A percentile compares a stretch with the other conserved stretches of the same genome.
phyloP scores from a whole-genome alignment of 2,888 invertebrate species.

The Bellardia bayeri region DNA sequence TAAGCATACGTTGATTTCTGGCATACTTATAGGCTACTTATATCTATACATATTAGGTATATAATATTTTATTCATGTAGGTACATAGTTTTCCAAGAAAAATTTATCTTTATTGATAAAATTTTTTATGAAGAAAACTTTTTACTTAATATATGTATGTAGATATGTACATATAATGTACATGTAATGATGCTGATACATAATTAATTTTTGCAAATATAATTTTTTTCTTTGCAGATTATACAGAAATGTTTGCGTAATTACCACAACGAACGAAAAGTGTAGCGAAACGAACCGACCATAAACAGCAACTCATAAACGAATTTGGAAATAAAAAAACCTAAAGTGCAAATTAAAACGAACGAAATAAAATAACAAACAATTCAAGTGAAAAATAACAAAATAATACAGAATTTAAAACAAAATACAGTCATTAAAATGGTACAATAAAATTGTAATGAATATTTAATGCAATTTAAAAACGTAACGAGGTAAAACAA shows the following conservation, averaged over 20 bases:
- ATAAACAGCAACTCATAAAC: constrained; percentile 6
- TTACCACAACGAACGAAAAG: constrained; percentile 6
- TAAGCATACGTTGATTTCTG: too few relatives aligned
- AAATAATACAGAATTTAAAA: neutral
- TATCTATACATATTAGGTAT: too few relatives aligned
- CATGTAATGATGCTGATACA: neutral
- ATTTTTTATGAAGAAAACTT: neutral
- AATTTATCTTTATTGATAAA: too few relatives aligned
- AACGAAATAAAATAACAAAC: neutral
- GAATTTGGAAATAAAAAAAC: neutral
- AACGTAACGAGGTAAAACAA: neutral
- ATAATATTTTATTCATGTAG: too few relatives aligned
- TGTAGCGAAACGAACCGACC: constrained; percentile 26
- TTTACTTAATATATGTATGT: neutral
- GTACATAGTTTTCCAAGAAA: too few relatives aligned
- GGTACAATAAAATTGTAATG: neutral
- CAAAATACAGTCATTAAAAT: neutral
- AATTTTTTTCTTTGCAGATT: constrained; percentile 33
- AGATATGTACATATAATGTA: too few relatives aligned
- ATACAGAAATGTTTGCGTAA: constrained; percentile 18
- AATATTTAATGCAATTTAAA: neutral
- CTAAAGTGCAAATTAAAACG: constrained; percentile 6
- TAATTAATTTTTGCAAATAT: neutral
- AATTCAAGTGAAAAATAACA: neutral
- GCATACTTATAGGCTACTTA: too few relatives aligned